These are phyloP conservation scores for Melanerpes aurifrons DNA, from an alignment of 2,113 vertebrate species.

Conservation along the genomic window DNA sequence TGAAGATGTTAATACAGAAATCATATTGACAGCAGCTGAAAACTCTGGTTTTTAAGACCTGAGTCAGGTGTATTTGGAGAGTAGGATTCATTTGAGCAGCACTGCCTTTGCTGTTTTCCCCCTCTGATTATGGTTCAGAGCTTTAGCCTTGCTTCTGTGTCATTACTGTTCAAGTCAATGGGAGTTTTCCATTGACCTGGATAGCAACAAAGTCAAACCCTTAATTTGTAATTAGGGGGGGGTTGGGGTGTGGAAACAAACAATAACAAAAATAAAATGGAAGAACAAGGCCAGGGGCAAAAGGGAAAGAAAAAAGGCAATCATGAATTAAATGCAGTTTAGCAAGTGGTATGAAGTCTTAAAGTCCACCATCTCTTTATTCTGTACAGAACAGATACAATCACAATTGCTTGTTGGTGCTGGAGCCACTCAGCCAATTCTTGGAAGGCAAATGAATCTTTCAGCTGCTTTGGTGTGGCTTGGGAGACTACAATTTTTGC, in stretches of 20 bases:
- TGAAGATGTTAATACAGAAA: not conserved
- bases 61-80: not conserved
- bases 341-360: not conserved
- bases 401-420: not conserved
- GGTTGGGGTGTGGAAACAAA: too few species aligned
- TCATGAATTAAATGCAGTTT: not conserved
- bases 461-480: not conserved
- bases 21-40: not conserved
- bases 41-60: not conserved
- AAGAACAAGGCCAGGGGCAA: not conserved
- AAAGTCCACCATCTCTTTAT: not conserved
- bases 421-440: not conserved
- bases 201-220: slow-evolving; percentile 9
- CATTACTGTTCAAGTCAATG: not conserved
- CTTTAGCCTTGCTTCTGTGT: not conserved
- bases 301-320: not conserved
- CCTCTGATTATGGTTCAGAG: not conserved
- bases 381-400: not conserved
- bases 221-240: not conserved
- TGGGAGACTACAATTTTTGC: not conserved
- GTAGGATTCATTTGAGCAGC: not conserved
- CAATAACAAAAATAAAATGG: not conserved
- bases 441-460: not conserved
- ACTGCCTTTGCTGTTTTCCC: not conserved
- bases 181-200: slow-evolving; percentile 27